Evolutionary conservation across 2,797 vertebrate species (phyloP).

Genomic region (Geotrypetes seraphini): DNA sequence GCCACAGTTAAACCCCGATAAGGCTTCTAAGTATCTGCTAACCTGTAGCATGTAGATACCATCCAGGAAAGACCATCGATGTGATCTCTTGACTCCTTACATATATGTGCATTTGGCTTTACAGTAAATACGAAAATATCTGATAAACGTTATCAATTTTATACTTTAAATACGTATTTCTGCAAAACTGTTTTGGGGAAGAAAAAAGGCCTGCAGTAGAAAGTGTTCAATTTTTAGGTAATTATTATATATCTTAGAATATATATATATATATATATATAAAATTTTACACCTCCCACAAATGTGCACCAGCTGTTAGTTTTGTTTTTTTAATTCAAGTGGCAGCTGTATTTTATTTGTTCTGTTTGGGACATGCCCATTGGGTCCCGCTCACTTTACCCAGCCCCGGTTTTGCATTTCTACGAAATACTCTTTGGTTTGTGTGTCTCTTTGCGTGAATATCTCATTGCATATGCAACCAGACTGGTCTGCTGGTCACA

Average conservation of each 20-base stretch:
- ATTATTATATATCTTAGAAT: too few species aligned
- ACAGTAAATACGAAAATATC: conserved; percentile 75
- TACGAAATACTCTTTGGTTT: conserved; percentile 88
- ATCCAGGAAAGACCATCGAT: conserved; percentile 41
- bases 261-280: too few species aligned
- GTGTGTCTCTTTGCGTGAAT: conserved; percentile 49
- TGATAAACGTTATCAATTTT: conserved; percentile 75
- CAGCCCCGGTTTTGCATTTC: conserved; percentile 17
- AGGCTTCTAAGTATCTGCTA: conserved; percentile 60
- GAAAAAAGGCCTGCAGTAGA: conserved; percentile 43
- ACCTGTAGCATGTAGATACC: conserved; percentile 61
- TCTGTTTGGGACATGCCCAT: too few species aligned
- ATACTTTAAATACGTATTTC: conserved; percentile 63
- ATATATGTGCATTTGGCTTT: conserved; percentile 83
- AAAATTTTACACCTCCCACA: conserved; percentile 4
- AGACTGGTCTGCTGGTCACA: not conserved
- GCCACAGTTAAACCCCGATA: conserved; percentile 45
- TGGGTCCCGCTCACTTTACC: not conserved
- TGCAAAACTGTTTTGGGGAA: conserved; percentile 50
- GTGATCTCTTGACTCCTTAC: conserved; percentile 46
- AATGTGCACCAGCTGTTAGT: too few species aligned
- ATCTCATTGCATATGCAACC: conserved; percentile 23
- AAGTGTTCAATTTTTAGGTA: conserved; percentile 35
- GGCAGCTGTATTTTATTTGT: too few species aligned
- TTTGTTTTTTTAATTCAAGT: too few species aligned